Evolutionary conservation across 2,888 invertebrate species (phyloP).

Genomic region (Drosophila buzzatii): DNA sequence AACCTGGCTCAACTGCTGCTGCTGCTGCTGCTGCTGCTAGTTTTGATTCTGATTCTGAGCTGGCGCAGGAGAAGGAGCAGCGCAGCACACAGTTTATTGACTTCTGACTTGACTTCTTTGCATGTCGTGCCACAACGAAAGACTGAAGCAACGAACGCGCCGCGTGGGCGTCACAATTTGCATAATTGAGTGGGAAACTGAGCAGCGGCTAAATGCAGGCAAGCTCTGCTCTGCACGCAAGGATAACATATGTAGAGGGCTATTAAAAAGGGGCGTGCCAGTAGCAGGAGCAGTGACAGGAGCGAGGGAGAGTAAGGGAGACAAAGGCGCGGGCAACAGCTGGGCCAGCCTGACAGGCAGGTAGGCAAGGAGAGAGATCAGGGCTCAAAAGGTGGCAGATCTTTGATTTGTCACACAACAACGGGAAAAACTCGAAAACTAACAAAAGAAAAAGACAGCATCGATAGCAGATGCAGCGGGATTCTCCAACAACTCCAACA

Average conservation of each 20-base stretch:
- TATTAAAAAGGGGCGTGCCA: conserved; percentile 8
- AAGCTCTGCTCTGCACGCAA: not conserved
- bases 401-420: conserved; percentile 25
- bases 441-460: conserved; percentile 15
- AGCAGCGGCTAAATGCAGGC: not conserved
- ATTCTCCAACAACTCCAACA: conserved; percentile 28
- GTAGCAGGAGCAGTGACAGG: not conserved
- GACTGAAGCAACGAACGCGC: conserved; percentile 51
- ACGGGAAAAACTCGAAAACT: conserved; percentile 39
- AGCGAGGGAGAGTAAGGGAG: not conserved
- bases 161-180: conserved; percentile 29
- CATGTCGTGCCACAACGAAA: conserved; percentile 19
- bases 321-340: not conserved
- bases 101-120: conserved; percentile 40
- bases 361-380: conserved; percentile 8
- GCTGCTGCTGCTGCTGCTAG: conserved; percentile 7
- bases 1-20: conserved; percentile 16
- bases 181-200: conserved; percentile 57
- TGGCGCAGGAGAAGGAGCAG: conserved; percentile 41
- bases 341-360: not conserved
- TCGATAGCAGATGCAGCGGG: conserved; percentile 33
- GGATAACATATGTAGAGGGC: not conserved
- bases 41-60: not conserved
- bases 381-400: conserved; percentile 40
- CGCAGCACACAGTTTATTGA: conserved; percentile 53